Base-by-base conservation (phyloP, 2,888 invertebrate species). In the Nipponacmea schrenckii region DNA sequence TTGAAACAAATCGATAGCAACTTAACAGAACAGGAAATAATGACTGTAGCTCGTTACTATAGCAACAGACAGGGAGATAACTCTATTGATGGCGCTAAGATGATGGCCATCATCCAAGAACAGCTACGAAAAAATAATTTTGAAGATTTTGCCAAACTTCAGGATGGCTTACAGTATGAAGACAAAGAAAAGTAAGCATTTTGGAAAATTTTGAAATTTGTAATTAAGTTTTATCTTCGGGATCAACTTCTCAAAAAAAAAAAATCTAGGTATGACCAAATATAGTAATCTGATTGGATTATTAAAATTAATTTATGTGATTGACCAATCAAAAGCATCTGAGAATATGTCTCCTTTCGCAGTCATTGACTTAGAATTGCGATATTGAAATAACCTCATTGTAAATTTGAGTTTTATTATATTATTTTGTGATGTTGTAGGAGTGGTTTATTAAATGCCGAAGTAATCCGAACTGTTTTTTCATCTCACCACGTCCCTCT, bases 111-210 rank as follows among this genome's bases (percentile, higher is more conserved):
- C 62, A 81, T 84, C 12, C 88, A 88, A 74, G 87, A 86, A 68
- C 84, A 86, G 70, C 80, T 89, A 68, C 79, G 86, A 71, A 88
- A 85, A 77, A 80, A 79, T 71, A 87, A 87, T 79, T 89, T 82
- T 78, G 88, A 89, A 74, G 82, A 83, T 64, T 87, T 87, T 77
- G 78, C 78, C 56, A 81, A 81, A 69, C 77, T 88, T 20, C 69
- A 80, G 24, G 85, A 85, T 65, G 83, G 82, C 24, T 81, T 85
- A 77, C 76, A 80, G 67, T 84, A 86, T 67, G 74, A 80, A 68
- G 88, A 88, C 70, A 80, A 80, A 64, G 73, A 74, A 63, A 85
- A 84, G 88, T 88, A 77, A 70, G 85, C n/a, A n/a, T 70, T 14
- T 17, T 24, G 14, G 0, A 48, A 26, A 1, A n/a, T 50, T 15